Evolutionary conservation across 2,888 invertebrate species (phyloP).

Genomic region (Copidosoma aretas): DNA sequence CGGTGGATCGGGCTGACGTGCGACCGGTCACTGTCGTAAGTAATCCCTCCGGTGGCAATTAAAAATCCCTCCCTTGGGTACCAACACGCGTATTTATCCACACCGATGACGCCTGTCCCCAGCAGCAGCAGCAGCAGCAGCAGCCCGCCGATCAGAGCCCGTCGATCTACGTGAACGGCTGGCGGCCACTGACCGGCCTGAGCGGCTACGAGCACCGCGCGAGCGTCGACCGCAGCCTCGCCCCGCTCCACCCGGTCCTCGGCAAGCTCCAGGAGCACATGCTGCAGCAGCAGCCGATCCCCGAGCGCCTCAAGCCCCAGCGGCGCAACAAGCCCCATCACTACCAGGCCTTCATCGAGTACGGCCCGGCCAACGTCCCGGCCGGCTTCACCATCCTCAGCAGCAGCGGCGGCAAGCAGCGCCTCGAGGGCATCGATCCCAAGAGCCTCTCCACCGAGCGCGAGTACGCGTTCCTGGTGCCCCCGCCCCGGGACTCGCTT

Average conservation of each 20-base stretch:
- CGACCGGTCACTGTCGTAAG: constrained; percentile 46
- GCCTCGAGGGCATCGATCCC: constrained; percentile 51
- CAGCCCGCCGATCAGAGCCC: constrained; percentile 43
- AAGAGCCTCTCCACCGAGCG: constrained; percentile 53
- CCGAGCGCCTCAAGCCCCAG: constrained; percentile 42
- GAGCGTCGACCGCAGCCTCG: constrained; percentile 48
- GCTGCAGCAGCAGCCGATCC: constrained; percentile 49
- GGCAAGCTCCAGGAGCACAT: constrained; percentile 57
- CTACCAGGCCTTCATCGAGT: constrained; percentile 41
- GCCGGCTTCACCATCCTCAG: constrained; percentile 69
- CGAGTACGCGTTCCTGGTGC: constrained; percentile 55
- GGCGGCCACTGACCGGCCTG: constrained; percentile 54
- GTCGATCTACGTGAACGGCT: constrained; percentile 57
- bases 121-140: constrained; percentile 6
- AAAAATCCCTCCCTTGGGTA: neutral
- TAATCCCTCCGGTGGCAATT: constrained; percentile 13
- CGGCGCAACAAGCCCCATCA: constrained; percentile 46
- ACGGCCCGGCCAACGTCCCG: constrained; percentile 49
- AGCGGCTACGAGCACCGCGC: constrained; percentile 50
- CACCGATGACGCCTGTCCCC: no score
- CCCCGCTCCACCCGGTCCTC: constrained; percentile 52
- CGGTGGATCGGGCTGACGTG: constrained; percentile 55
- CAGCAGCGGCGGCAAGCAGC: constrained; percentile 66
- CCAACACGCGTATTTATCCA: neutral
- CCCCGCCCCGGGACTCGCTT: constrained; percentile 55